Evolutionary conservation across 2,888 invertebrate species (phyloP).

Genomic region (Lithodes maja): DNA sequence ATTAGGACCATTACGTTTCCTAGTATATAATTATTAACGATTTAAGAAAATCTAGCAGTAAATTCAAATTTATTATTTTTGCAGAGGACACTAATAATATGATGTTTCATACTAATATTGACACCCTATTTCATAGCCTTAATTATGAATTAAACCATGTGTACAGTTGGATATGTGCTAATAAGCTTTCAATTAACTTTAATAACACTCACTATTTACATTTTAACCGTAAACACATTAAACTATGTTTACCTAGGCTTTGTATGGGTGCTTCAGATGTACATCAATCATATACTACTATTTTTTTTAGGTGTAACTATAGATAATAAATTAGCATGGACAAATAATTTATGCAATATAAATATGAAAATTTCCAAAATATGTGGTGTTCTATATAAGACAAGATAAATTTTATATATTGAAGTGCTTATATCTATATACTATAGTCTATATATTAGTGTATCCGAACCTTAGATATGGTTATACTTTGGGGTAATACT

Average conservation of each 20-base stretch:
- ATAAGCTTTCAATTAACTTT: background rate
- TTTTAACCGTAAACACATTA: background rate
- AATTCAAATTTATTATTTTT: background rate
- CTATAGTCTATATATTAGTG: no score
- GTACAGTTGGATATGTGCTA: background rate
- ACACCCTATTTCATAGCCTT: background rate
- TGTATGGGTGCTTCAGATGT: background rate
- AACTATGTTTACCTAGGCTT: background rate
- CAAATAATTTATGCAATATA: no score
- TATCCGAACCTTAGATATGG: no score
- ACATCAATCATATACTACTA: no score
- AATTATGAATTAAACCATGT: background rate
- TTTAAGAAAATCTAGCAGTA: background rate
- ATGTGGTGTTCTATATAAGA: no score
- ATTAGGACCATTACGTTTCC: background rate
- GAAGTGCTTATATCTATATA: no score
- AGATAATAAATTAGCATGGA: no score
- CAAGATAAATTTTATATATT: no score
- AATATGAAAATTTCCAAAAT: no score
- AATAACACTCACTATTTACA: background rate
- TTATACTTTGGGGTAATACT: no score
- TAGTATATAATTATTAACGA: background rate
- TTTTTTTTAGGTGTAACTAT: no score
- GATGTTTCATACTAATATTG: background rate
- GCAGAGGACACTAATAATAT: background rate